Base-by-base conservation (phyloP, 1,140 invertebrate genomes). In the Metopolophium dirhodum region DNA sequence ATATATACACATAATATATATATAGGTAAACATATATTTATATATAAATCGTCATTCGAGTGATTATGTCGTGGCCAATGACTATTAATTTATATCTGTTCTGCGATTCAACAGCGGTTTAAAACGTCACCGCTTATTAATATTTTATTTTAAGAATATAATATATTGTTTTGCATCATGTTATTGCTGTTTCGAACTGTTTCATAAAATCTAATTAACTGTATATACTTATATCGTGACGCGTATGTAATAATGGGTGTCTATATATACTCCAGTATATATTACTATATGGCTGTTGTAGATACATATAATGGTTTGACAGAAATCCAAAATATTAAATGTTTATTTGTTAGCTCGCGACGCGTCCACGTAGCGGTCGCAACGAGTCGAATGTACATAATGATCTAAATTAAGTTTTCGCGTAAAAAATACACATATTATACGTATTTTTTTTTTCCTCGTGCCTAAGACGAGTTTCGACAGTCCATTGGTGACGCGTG, bases 361-460 rank as follows among this genome's bases (percentile, higher is more conserved):
- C 61, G 4, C 61, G 4, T 77, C 61, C 61, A 77, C 30, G 61
- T 77, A 14, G 30, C n/a, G 14, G 61, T 20, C 61, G 9, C 41
- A 85, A 85, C 2, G 37, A 85, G 37, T 35, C 20, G 35, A 83
- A 45, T 45, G 83, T 85, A 41, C 37, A 45, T 49, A 87, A 87
- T 87, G 86, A 87, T 87, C 86, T 87, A 87, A 87, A 87, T 87
- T 49, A 87, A 87, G 86, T 87, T 87, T 87, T 87, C 7, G 47
- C 61, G 61, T 77, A 77, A 77, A 77, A 77, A 18, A 77, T n/a
- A 77, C n/a, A 35, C n/a, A 77, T n/a, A 54, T 86, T 45, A 26
- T 85, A 85, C 14, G n/a, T 49, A 41, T 47, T 54, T 88, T 88
- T 41, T 41, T 88, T 88, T 37, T n/a, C n/a, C 49, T 88, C 7